Evolutionary conservation across 2,113 vertebrate genomes (phyloP).

Genomic region (Grantiella picta): DNA sequence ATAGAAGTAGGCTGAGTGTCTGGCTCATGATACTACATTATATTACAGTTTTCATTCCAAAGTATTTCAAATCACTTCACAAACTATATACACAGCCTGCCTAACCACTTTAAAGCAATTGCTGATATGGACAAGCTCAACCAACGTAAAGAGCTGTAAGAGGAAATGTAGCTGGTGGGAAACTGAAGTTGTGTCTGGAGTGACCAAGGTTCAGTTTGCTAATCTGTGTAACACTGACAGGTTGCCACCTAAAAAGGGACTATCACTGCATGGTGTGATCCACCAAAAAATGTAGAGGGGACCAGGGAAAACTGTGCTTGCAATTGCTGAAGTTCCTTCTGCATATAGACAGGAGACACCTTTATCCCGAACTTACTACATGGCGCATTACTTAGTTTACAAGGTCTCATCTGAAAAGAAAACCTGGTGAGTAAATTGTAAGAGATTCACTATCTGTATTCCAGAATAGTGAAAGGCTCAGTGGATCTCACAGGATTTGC

Average conservation of each 20-base stretch:
- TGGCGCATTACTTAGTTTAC: background rate
- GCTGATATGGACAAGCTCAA: background rate
- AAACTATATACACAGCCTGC: background rate
- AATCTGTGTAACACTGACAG: too few relatives aligned
- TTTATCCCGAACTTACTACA: background rate
- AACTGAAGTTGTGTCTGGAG: background rate
- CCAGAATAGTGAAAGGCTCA: background rate
- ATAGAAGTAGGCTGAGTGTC: background rate
- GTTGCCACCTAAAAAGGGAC: background rate
- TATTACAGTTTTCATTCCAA: background rate
- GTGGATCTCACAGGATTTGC: background rate
- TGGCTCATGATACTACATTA: background rate
- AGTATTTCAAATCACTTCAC: constrained; percentile 10
- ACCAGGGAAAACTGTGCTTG: background rate
- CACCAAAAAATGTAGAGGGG: background rate
- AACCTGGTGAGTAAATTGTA: background rate
- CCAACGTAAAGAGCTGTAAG: background rate
- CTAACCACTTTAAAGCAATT: constrained; percentile 6
- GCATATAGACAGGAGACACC: background rate
- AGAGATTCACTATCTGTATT: background rate
- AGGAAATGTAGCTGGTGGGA: background rate
- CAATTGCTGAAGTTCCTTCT: background rate
- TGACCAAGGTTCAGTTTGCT: background rate
- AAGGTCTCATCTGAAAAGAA: background rate
- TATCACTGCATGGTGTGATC: background rate